Percentiles rank a stretch among this genome's conserved stretches.
phyloP scores from a whole-genome alignment of 2,797 vertebrate species.

The Hemitrygon akajei region DNA sequence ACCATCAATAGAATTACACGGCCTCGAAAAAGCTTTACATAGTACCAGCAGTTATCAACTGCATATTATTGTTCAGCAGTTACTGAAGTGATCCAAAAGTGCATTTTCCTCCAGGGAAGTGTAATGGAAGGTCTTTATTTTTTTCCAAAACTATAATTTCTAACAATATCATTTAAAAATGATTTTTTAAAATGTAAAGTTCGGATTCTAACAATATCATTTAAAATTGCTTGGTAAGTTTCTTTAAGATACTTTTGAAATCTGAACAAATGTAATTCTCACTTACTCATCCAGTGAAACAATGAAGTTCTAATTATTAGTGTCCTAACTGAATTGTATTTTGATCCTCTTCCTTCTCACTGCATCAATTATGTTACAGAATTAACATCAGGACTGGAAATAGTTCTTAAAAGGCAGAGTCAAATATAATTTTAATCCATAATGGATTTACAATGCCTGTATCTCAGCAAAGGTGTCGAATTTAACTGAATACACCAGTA shows the following conservation, averaged over 20 bases:
- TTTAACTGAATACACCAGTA: not conserved
- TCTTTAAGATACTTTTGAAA: not conserved
- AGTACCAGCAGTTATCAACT: not conserved
- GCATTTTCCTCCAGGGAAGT: not conserved
- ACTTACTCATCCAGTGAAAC: not conserved
- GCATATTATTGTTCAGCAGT: not conserved
- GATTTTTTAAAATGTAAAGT: not conserved
- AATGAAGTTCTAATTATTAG: not conserved
- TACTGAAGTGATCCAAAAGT: not conserved
- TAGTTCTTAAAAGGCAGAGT: not conserved
- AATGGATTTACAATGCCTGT: not conserved
- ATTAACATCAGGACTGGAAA: not conserved
- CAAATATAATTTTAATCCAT: not conserved
- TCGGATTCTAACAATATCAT: not conserved
- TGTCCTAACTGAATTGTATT: not conserved
- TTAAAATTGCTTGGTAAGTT: not conserved
- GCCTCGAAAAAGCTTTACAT: not conserved
- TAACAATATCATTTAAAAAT: too few relatives aligned
- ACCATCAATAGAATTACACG: not conserved
- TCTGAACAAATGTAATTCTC: not conserved
- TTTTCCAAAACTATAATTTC: not conserved
- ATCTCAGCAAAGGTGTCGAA: not conserved
- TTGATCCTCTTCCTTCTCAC: not conserved
- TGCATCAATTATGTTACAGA: not conserved
- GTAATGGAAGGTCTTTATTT: not conserved